Base-by-base conservation (phyloP, 2,113 vertebrate genomes). In the Crotophaga sulcirostris region DNA sequence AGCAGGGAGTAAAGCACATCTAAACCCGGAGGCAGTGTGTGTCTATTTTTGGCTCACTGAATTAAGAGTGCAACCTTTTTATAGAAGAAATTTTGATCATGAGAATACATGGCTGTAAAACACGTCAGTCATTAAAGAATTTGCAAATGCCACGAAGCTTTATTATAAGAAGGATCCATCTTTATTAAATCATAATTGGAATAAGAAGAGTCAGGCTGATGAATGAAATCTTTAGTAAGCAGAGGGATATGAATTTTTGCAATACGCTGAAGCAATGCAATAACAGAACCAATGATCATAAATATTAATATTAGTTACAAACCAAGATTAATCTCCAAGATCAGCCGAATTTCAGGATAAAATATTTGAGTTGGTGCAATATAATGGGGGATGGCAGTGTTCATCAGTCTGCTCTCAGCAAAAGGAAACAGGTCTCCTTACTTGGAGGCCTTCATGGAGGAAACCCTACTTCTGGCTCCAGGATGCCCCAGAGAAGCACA, bases 181-280 rank as follows among this genome's bases (percentile, higher is more conserved):
- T 81, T 68, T 80, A 81, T 80, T 67, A 90, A 95, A 62, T 84
- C 36, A 16, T 67, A 90, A 85, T 40, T 94, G 68, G 76, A 66
- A 67, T 89, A 68, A 88, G 79, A 84, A 77, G 64, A 88, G 34
- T 33, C 44, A 75, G 56, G 23, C 40, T 90, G 76, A 78, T 81
- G 63, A 95, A 81, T 54, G 60, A 80, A 82, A 75, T 42, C 60
- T 42, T 81, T 23, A 52, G 72, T n/a, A 85, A 91, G 75, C 31
- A 92, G 70, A 91, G 33, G 36, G 67, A 54, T 66, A 77, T 24
- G 52, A 89, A 40, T 63, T 86, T 93, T 64, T 75, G 51, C 94
- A 86, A 58, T 36, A 56, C 1, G 34, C 51, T 66, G 47, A 84
- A 86, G 64, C 31, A 74, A 58, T 56, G 75, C 34, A 88, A 24